Evolutionary conservation across 2,797 vertebrate species (phyloP).

Genomic region (Sebastes trivittatus): DNA sequence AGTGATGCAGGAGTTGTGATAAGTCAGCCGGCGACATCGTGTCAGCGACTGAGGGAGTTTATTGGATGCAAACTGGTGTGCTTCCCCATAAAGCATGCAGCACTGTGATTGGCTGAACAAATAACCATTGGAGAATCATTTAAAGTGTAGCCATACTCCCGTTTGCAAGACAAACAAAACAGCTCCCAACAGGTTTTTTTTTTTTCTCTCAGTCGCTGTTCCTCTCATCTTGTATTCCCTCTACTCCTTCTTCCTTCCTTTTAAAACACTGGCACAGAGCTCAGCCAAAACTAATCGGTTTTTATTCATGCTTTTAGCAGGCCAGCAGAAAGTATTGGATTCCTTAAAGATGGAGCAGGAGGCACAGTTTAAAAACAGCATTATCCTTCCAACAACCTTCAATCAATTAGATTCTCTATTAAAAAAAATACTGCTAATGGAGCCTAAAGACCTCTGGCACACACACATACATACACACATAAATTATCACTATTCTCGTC

Average conservation of each 20-base stretch:
- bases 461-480: constrained; percentile 21
- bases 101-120: constrained; percentile 26
- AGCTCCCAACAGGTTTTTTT: neutral
- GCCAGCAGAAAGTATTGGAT: constrained; percentile 59
- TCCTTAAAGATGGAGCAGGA: constrained; percentile 59
- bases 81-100: constrained; percentile 14
- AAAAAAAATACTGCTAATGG: constrained; percentile 63
- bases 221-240: constrained; percentile 49
- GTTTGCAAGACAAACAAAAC: constrained; percentile 37
- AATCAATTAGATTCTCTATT: constrained; percentile 72
- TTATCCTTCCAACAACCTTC: constrained; percentile 83
- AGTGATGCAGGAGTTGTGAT: constrained; percentile 3
- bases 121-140: constrained; percentile 32
- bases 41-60: neutral
- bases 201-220: neutral
- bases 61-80: constrained; percentile 9
- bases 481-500: constrained; percentile 7
- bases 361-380: constrained; percentile 64
- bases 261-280: constrained; percentile 54
- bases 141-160: constrained; percentile 16
- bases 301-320: constrained; percentile 71
- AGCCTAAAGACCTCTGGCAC: constrained; percentile 54
- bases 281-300: constrained; percentile 63
- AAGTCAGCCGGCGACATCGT: constrained; percentile 6
- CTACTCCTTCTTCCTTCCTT: constrained; percentile 19